A percentile compares a stretch with the other conserved stretches of the same genome.
These are phyloP conservation scores for Ochotona curzoniae DNA, from an alignment of 2,113 vertebrate genomes.

Conservation along the genomic window DNA sequence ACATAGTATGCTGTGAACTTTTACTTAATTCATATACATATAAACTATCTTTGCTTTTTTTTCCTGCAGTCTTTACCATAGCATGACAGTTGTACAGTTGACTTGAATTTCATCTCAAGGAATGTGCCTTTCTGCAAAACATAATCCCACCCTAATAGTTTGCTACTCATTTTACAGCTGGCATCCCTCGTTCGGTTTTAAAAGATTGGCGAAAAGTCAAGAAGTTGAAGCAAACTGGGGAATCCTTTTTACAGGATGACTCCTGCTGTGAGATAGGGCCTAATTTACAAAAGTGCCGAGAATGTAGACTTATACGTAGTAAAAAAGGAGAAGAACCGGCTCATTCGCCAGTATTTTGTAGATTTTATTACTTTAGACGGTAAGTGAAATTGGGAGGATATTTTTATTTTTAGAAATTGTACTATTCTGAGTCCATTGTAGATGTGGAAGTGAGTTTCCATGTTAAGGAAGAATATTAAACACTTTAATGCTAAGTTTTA, in stretches of 20 bases:
- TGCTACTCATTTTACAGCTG: slow-evolving; percentile 88
- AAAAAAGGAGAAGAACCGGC: slow-evolving; percentile 96
- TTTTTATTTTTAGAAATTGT: not conserved
- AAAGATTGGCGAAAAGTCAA: slow-evolving; percentile 99
- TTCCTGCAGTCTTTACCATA: not conserved
- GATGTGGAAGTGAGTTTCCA: not conserved
- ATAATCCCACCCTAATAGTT: slow-evolving; percentile 40
- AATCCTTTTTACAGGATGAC: slow-evolving; percentile 98
- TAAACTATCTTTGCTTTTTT: not conserved
- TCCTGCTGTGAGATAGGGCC: slow-evolving; percentile 98
- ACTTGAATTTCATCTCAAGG: slow-evolving; percentile 9
- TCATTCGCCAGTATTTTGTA: slow-evolving; percentile 98
- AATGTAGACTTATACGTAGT: slow-evolving; percentile 95
- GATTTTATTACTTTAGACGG: slow-evolving; percentile 99
- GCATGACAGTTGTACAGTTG: not conserved
- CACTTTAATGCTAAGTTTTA: slow-evolving; percentile 8
- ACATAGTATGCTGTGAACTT: not conserved
- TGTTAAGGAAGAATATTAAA: not conserved
- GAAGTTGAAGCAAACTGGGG: slow-evolving; percentile 98
- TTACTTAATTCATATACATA: not conserved
- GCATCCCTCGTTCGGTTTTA: slow-evolving; percentile 97
- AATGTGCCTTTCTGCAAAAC: slow-evolving; percentile 19
- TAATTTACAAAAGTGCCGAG: slow-evolving; percentile 97
- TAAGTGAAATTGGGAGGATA: slow-evolving; percentile 80
- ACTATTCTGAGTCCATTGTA: not conserved